A percentile compares a stretch with the other conserved stretches of the same genome.
These are phyloP conservation scores for Mamestra configurata DNA, from an alignment of 1,140 invertebrate genomes.

Conservation along the genomic window DNA sequence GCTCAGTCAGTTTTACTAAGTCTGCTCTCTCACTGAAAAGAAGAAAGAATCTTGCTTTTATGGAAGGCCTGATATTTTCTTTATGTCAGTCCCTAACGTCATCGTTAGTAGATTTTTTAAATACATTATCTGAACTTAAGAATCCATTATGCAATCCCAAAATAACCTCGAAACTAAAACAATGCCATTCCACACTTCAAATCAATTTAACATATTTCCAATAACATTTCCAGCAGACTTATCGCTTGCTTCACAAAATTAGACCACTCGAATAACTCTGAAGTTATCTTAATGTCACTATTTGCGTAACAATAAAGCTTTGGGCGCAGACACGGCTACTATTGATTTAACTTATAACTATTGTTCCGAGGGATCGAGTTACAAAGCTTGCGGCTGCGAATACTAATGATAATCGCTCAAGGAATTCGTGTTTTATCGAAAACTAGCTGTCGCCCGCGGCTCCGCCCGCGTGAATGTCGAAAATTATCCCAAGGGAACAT, in stretches of 20 bases:
- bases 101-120: no score
- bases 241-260: conserved; percentile 46
- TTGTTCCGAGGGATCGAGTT: conserved; percentile 11
- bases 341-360: conserved; percentile 2
- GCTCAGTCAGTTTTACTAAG: no score
- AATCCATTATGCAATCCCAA: neutral
- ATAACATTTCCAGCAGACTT: neutral
- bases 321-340: conserved; percentile 35
- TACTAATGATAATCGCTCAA: conserved; percentile 21
- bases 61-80: no score
- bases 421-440: conserved; percentile 27
- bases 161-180: neutral
- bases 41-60: no score
- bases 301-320: conserved; percentile 44
- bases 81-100: no score
- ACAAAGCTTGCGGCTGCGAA: conserved; percentile 14
- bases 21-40: no score
- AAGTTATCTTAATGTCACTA: conserved; percentile 26
- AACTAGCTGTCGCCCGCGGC: no score
- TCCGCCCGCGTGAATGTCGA: no score
- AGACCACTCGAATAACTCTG: conserved; percentile 25
- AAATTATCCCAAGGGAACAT: no score
- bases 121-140: no score
- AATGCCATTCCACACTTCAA: conserved; percentile 3
- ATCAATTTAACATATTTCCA: conserved; percentile 6